Evolutionary conservation across 2,888 invertebrate genomes (phyloP), one percentile per base, ranked within the genome.

Genomic region (Hipparchia sbordonii): DNA sequence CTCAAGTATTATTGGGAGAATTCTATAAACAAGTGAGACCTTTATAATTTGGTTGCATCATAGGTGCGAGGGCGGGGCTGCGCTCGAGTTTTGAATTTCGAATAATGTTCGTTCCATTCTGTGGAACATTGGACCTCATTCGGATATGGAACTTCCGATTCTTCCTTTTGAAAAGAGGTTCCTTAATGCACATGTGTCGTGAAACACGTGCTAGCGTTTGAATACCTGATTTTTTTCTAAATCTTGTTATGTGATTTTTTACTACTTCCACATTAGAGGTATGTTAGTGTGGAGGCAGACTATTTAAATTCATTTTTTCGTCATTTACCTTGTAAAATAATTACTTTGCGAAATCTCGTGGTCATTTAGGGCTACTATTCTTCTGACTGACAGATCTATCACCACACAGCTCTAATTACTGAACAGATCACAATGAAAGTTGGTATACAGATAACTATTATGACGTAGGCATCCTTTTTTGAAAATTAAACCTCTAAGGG

Each of bases 81-180:
- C 81, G 82, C 80, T 84, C 77, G 76, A 81, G 81, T 82, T 82
- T 82, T 78, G 77, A 82, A 82, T 82, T 79, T 46, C 45, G 39
- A 62, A 48, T 48, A 60, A 8, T 0, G n/a, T 7, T 39, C 61
- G 23, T 52, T 52, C 59, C 59, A 12, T 23, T 23, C 13, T 23
- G 13, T 23, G 9, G 23, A 23, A 23, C 4, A 10, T 12, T 59
- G 70, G 72, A 65, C 81, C 82, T 81, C 84, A 84, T 84, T 83
- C 82, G 82, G 81, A 84, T 82, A 82, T 82, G 78, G 81, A 75
- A 85, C 85, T 87, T 88, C 88, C 88, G 86, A 87, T 85, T 85
- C 87, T 83, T 86, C 87, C 84, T 85, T 85, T 85, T 82, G 78
- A 83, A 82, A 81, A 81, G 80, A 82, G 78, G 81, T 80, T 82